phyloP scores from a whole-genome alignment of 2,113 vertebrate species.

The Mormoops blainvillei region DNA sequence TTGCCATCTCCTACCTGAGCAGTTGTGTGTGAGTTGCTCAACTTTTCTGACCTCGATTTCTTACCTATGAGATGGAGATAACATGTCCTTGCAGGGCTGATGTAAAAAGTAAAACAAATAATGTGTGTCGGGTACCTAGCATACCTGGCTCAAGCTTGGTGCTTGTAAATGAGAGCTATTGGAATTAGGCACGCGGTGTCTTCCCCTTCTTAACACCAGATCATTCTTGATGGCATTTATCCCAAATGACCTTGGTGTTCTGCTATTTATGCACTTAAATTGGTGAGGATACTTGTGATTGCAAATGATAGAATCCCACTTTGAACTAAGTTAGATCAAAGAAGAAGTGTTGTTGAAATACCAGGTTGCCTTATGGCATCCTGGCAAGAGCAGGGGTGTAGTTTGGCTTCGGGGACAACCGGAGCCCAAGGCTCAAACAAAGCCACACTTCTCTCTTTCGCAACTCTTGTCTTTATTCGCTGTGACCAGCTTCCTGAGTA shows the following conservation, averaged over 20 bases:
- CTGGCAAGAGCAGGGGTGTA: neutral
- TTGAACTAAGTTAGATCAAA: neutral
- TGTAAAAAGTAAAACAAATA: neutral
- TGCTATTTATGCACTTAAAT: neutral
- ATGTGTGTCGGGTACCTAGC: neutral
- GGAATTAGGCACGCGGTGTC: neutral
- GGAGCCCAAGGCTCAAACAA: neutral
- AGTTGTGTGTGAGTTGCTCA: neutral
- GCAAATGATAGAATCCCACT: neutral
- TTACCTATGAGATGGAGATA: neutral
- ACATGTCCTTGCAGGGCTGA: neutral
- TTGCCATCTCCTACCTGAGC: neutral
- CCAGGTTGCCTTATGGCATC: neutral
- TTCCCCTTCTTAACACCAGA: neutral
- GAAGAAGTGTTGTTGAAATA: neutral
- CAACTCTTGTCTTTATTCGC: neutral
- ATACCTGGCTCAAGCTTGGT: neutral
- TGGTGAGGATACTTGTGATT: neutral
- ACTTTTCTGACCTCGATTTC: constrained; percentile 1
- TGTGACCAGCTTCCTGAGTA: neutral
- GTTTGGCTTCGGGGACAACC: neutral
- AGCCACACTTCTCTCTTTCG: neutral
- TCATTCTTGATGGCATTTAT: neutral
- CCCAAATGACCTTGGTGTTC: neutral
- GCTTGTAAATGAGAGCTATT: neutral